phyloP scores from a whole-genome alignment of 1,140 invertebrate genomes.

The Drosophila sp. region DNA sequence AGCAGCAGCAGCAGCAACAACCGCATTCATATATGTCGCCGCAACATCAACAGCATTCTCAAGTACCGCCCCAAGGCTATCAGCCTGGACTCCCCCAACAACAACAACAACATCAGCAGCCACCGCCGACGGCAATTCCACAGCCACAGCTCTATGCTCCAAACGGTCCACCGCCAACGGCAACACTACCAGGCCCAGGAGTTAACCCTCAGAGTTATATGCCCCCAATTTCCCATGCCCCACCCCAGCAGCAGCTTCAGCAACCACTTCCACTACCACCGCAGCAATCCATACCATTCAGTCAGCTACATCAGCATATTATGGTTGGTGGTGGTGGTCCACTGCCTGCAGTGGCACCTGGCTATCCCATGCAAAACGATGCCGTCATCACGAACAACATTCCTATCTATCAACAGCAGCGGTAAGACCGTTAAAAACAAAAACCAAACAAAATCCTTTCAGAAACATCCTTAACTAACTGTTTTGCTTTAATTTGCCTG shows the following conservation, averaged over 20 bases:
- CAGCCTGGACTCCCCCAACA: conserved; percentile 37
- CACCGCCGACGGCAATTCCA: conserved; percentile 27
- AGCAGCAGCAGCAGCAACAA: conserved; percentile 16
- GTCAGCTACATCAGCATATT: conserved; percentile 78
- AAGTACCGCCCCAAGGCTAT: conserved; percentile 46
- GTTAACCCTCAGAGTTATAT: conserved; percentile 60
- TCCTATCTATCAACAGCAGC: conserved; percentile 82
- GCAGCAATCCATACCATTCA: conserved; percentile 54
- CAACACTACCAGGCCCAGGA: conserved; percentile 29
- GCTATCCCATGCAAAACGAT: conserved; percentile 74
- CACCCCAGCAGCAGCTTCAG: conserved; percentile 32
- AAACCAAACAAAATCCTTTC: conserved; percentile 8
- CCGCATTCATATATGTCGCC: conserved; percentile 64
- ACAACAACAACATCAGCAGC: conserved; percentile 21
- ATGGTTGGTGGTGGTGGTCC: conserved; percentile 48
- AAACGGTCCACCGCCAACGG: conserved; percentile 40
- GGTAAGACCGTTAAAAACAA: conserved; percentile 74
- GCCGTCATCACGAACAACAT: conserved; percentile 76
- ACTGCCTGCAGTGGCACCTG: conserved; percentile 43
- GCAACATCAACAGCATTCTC: conserved; percentile 61
- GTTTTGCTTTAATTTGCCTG: conserved; percentile 1
- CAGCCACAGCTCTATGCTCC: conserved; percentile 58
- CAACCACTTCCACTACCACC: neutral
- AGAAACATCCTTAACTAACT: conserved; percentile 5
- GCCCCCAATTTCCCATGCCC: conserved; percentile 14